Conservation (phyloP, 2,113 vertebrate species). For the Propithecus coquereli region DNA sequence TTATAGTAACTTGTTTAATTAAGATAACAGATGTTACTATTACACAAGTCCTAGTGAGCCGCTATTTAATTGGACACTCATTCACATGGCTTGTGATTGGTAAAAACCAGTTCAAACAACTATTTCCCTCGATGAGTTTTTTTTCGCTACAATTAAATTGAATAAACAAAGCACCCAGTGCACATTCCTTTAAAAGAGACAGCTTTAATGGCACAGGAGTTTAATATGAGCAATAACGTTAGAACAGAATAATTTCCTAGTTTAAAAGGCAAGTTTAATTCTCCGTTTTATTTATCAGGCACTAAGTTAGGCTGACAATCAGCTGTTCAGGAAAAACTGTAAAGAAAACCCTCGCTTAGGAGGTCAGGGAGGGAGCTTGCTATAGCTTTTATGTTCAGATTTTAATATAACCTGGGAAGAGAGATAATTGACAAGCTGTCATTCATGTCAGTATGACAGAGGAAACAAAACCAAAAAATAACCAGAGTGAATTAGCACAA, state of each 20-base stretch:
- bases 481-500: no score
- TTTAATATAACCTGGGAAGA: slow-evolving; percentile 26
- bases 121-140: slow-evolving; percentile 67
- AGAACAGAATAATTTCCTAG: slow-evolving; percentile 23
- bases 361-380: not conserved
- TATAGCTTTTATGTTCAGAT: not conserved
- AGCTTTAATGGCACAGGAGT: slow-evolving; percentile 62
- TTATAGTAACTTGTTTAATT: slow-evolving; percentile 79
- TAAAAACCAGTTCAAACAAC: slow-evolving; percentile 62
- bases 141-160: slow-evolving; percentile 75
- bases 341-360: not conserved
- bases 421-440: not conserved
- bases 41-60: slow-evolving; percentile 65
- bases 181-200: slow-evolving; percentile 46
- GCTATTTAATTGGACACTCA: slow-evolving; percentile 79
- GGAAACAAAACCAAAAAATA: not conserved
- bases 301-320: not conserved
- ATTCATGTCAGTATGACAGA: not conserved
- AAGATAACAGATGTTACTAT: slow-evolving; percentile 82
- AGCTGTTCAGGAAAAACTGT: not conserved
- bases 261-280: slow-evolving; percentile 45
- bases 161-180: slow-evolving; percentile 72
- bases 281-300: not conserved
- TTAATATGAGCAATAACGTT: slow-evolving; percentile 50
- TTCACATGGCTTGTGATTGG: slow-evolving; percentile 74